Base-by-base conservation (phyloP, 2,797 vertebrate genomes). In the Anolis apletophallus region DNA sequence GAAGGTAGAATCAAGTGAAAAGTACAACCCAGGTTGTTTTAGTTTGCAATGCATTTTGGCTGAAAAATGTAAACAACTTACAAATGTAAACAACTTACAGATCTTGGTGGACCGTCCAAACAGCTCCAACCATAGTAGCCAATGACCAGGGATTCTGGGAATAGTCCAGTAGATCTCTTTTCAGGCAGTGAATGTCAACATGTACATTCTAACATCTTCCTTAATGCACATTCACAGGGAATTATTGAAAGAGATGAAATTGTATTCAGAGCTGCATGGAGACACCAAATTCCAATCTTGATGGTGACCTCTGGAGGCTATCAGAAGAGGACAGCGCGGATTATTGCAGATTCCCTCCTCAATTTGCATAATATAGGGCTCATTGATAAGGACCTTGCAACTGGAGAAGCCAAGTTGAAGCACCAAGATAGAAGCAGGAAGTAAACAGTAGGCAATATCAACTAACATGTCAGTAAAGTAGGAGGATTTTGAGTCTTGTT, bases 261-360 rank as follows among this genome's bases (percentile, higher is more conserved):
- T 0, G 97, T 99, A 88, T 99, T 99, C 96, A 95, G 94, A 71
- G 95, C 97, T 0, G 98, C 98, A 0, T 94, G 96, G 6, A 92
- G 92, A 11, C 96, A 93, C 3, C 94, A 95, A 76, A 93, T 99
- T 67, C 99, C 99, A 5, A 97, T 99, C 88, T 97, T 99, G 75
- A 99, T 99, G 99, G 97, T 99, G 91, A 99, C 98, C 0, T 99
- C 99, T 0, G 99, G 99, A 0, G 99, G 99, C 4, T 99, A 99
- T 95, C 98, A 99, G 96, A 99, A 98, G 95, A 97, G 97, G 88
- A 99, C 99, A 0, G 99, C 98, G 0, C 97, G 98, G 17, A 98
- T 99, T 93, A 99, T 99, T 19, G 98, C 99, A 0, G 98, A 99
- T 96, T 99, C 98, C 92, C 98, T 99, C 92, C 96, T 99, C 46